Evolutionary conservation across 1,140 invertebrate genomes (phyloP), one percentile per base, ranked within the genome.

Genomic region (Neuroterus valhalla): DNA sequence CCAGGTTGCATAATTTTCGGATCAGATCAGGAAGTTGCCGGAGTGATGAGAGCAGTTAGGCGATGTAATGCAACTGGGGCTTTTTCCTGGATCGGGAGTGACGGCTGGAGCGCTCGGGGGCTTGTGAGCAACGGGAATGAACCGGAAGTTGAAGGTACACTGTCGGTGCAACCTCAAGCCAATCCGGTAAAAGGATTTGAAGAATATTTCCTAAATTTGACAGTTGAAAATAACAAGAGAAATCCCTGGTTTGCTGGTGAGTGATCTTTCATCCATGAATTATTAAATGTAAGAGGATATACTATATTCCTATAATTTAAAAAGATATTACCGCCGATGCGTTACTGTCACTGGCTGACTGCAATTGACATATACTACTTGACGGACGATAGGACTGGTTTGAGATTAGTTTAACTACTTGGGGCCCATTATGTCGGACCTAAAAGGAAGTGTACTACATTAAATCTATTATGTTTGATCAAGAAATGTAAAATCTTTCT

Each of bases 21-120:
- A 0, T 98, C 97, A 0, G 97, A 98, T 89, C 97, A 98, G 91
- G 97, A 98, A 91, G 97, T 98, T 11, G 96, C 96, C 0, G 96
- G 95, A 14, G 93, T 98, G 52, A 98, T 99, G 97, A 91, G 94
- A 72, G 97, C 97, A 0, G 96, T 98, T 0, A 91, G 94, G 62
- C 92, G 96, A 19, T 93, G 92, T 68, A 97, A 97, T 82, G 96
- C 95, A n/a, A 98, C 97, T 3, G 95, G 96, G 3, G 92, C 92
- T 55, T 98, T 98, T 90, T 96, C 96, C 26, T 98, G 97, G 97
- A 98, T 98, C 38, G 97, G 97, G 0, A 97, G 96, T 52, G 97
- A 98, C 85, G 97, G 97, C 2, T 98, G 96, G 96, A 95, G 94
- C 83, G 96, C 96, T 1, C 89, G 96, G 38, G 93, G 95, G 44